phyloP scores from a whole-genome alignment of 2,797 vertebrate genomes.

The Glyptemys insculpta region DNA sequence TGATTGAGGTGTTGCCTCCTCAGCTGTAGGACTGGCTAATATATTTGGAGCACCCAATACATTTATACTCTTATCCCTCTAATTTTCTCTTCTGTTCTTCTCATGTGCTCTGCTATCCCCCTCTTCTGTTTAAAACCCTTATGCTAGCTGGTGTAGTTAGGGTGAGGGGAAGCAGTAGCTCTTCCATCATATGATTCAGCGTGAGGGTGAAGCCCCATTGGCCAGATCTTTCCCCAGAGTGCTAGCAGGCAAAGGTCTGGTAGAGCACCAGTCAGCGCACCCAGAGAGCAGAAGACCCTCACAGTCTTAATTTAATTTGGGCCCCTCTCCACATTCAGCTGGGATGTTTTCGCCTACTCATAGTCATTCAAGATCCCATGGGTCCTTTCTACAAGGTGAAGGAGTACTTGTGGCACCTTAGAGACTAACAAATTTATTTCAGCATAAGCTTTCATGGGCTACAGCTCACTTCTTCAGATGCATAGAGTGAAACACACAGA shows the following conservation, averaged over 20 bases:
- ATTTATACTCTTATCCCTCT: not conserved
- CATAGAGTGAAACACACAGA: no score
- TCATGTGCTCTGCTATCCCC: not conserved
- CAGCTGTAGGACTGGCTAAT: not conserved
- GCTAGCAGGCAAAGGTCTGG: not conserved
- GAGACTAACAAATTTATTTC: no score
- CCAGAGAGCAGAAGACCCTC: not conserved
- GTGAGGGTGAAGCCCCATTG: not conserved
- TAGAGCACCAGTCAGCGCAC: not conserved
- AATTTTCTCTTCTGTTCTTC: not conserved
- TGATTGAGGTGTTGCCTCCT: not conserved
- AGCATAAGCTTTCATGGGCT: no score
- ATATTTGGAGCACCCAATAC: not conserved
- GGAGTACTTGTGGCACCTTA: not conserved
- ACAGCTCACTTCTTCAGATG: no score
- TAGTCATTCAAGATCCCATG: not conserved
- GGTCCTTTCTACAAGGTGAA: not conserved
- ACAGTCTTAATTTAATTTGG: not conserved
- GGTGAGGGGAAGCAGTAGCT: not conserved
- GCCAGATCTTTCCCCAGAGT: not conserved
- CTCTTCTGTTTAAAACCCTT: not conserved
- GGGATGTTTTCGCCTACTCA: not conserved
- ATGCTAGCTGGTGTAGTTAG: not conserved
- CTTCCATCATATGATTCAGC: not conserved
- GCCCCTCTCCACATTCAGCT: not conserved